Conservation (phyloP, 1,140 invertebrate species). For the Bombus ignitus region DNA sequence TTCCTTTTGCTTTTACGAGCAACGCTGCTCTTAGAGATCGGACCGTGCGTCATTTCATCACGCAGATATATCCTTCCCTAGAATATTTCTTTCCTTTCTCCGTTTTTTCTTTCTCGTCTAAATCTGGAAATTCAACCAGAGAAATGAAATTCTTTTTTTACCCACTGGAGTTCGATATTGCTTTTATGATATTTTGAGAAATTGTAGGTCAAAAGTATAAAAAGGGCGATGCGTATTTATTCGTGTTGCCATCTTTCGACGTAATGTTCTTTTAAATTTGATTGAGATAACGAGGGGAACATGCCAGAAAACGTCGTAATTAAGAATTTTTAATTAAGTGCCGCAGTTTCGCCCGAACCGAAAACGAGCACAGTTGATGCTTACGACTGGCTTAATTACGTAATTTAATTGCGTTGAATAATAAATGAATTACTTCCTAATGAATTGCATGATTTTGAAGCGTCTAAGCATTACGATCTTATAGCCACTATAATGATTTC, state of each 20-base stretch:
- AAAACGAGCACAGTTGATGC: not conserved
- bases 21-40: too few species aligned
- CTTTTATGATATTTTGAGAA: not conserved
- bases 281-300: not conserved
- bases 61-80: not conserved
- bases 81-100: not conserved
- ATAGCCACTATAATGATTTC: not conserved
- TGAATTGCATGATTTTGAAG: not conserved
- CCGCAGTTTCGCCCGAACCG: not conserved
- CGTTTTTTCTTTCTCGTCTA: not conserved
- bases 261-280: not conserved
- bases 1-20: constrained; percentile 10
- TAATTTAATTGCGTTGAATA: not conserved
- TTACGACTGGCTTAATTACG: not conserved
- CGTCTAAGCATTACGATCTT: not conserved
- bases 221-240: not conserved
- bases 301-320: not conserved
- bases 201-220: not conserved
- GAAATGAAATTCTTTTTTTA: not conserved
- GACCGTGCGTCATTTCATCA: not conserved
- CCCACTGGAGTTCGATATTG: not conserved
- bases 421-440: not conserved
- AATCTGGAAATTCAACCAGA: not conserved
- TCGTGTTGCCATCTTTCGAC: not conserved
- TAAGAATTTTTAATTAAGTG: not conserved